A percentile compares a stretch with the other conserved stretches of the same genome.
phyloP scores from a whole-genome alignment of 1,140 invertebrate species.

The Eueides isabella region DNA sequence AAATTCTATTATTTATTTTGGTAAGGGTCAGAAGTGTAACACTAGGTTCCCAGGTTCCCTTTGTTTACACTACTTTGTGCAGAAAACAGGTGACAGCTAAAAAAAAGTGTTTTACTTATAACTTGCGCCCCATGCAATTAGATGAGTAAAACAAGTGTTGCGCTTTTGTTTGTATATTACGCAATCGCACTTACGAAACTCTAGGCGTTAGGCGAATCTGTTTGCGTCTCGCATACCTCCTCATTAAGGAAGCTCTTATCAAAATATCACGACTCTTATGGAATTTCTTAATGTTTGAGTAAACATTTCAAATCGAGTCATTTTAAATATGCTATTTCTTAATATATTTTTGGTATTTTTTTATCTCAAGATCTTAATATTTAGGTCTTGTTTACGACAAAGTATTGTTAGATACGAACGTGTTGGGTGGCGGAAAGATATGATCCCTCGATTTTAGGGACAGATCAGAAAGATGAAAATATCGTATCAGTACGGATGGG shows the following conservation, averaged over 20 bases:
- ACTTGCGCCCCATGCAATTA: conserved; percentile 35
- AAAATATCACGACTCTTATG: conserved; percentile 34
- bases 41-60: too few species aligned
- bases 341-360: neutral
- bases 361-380: neutral
- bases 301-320: neutral
- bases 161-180: conserved; percentile 64
- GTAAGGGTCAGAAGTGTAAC: too few species aligned
- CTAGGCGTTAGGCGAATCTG: conserved; percentile 47
- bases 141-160: conserved; percentile 43
- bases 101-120: too few species aligned
- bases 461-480: too few species aligned
- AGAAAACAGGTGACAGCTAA: too few species aligned
- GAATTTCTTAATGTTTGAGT: neutral
- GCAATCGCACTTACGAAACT: conserved; percentile 65
- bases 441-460: too few species aligned
- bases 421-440: neutral
- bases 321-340: neutral
- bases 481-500: too few species aligned
- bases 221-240: conserved; percentile 49
- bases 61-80: too few species aligned
- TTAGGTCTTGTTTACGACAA: neutral
- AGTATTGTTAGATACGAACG: too few species aligned
- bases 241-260: conserved; percentile 44
- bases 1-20: too few species aligned